Evolutionary conservation across 2,797 vertebrate species (phyloP).

Genomic region (Holocentrus rufus): DNA sequence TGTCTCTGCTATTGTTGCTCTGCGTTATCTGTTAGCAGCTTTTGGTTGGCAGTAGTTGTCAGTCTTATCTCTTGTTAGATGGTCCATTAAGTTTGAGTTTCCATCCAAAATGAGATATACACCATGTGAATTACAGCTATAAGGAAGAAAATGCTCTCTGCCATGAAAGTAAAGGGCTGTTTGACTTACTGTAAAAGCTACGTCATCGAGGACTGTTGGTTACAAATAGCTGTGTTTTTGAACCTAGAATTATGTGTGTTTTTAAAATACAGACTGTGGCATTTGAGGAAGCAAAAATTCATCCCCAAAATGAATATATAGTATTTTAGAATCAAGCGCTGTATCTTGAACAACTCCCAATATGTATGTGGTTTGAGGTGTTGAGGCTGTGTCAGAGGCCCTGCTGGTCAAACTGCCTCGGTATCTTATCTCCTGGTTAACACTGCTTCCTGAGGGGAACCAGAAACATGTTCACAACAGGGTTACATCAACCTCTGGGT

Average conservation of each 20-base stretch:
- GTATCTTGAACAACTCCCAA: not conserved
- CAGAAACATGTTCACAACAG: slow-evolving; percentile 34
- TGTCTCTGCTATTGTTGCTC: too few species aligned
- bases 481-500: slow-evolving; percentile 8
- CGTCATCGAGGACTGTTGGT: not conserved
- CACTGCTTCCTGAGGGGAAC: slow-evolving; percentile 47
- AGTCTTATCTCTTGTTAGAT: too few species aligned
- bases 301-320: not conserved
- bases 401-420: not conserved
- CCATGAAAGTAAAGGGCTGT: not conserved
- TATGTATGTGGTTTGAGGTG: too few species aligned
- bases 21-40: too few species aligned
- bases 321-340: not conserved
- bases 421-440: slow-evolving; percentile 45
- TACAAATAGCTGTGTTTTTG: not conserved
- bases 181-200: not conserved
- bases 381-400: slow-evolving; percentile 8
- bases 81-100: not conserved
- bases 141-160: not conserved
- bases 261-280: not conserved
- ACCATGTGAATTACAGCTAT: not conserved
- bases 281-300: slow-evolving; percentile 6
- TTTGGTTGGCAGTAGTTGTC: too few species aligned
- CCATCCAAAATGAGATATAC: not conserved
- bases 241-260: slow-evolving; percentile 10